phyloP scores from a whole-genome alignment of 2,888 invertebrate genomes.

The Rotaria socialis region DNA sequence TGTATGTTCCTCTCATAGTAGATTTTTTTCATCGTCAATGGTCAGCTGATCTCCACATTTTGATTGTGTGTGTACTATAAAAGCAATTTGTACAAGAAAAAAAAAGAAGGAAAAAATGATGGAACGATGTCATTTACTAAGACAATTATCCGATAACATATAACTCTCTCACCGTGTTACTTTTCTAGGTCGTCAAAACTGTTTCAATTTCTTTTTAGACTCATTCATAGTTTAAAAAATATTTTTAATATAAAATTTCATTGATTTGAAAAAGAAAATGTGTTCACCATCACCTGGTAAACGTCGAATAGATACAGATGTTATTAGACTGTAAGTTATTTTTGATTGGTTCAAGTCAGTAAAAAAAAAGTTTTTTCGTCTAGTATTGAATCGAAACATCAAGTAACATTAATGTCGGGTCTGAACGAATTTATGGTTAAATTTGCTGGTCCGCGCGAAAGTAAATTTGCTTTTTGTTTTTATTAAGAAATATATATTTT shows the following conservation, averaged over 20 bases:
- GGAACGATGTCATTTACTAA: background rate
- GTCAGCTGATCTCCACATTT: background rate
- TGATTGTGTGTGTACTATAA: background rate
- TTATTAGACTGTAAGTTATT: constrained; percentile 77
- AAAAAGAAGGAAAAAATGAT: background rate
- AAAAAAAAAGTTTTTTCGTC: background rate
- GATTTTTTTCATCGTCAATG: background rate
- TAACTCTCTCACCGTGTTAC: background rate
- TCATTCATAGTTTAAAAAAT: background rate
- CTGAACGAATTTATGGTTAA: constrained; percentile 99
- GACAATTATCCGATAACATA: background rate
- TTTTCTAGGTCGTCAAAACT: background rate
- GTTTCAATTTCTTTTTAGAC: background rate
- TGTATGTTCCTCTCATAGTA: background rate
- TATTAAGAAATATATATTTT: background rate
- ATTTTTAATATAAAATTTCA: background rate
- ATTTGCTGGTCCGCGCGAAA: constrained; percentile 95
- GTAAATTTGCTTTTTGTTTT: background rate
- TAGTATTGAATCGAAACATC: constrained; percentile 94
- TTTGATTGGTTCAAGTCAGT: background rate
- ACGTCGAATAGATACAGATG: constrained; percentile 99
- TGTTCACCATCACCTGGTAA: constrained; percentile 99
- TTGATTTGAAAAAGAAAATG: constrained; percentile 65
- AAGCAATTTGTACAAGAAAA: background rate
- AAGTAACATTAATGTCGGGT: constrained; percentile 93